Percentiles rank a stretch among this genome's conserved stretches.
These are phyloP conservation scores for Nomada flava DNA, from an alignment of 2,888 invertebrate genomes.

Conservation along the genomic window DNA sequence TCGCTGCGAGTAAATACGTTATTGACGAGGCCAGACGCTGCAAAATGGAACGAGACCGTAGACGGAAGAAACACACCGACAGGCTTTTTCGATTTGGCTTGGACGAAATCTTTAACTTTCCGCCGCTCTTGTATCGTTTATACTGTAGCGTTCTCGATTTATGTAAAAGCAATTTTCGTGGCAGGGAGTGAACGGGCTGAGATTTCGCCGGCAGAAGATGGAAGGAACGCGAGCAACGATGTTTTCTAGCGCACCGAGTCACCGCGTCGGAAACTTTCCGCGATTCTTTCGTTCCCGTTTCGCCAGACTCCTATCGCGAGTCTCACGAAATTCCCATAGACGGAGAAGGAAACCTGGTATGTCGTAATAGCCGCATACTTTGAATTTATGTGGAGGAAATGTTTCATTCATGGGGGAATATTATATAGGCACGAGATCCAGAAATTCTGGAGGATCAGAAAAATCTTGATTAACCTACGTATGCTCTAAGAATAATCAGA, in stretches of 20 bases:
- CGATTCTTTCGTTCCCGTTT: background rate
- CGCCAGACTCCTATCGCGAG: background rate
- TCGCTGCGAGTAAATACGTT: constrained; percentile 58
- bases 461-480: too few relatives aligned
- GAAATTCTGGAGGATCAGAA: too few relatives aligned
- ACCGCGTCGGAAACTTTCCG: constrained; percentile 1
- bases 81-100: background rate
- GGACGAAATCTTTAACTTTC: constrained; percentile 3
- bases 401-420: too few relatives aligned
- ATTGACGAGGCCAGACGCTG: constrained; percentile 57
- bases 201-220: background rate
- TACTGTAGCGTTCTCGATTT: too few relatives aligned
- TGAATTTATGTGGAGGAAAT: too few relatives aligned
- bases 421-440: too few relatives aligned
- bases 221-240: constrained; percentile 3
- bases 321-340: background rate
- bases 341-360: background rate
- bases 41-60: constrained; percentile 41
- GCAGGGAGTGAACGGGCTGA: background rate
- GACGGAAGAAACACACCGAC: background rate
- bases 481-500: too few relatives aligned
- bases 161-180: background rate
- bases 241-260: background rate
- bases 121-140: background rate
- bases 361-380: too few relatives aligned